Base-by-base conservation (phyloP, 2,113 vertebrate species). In the Perognathus longimembris region DNA sequence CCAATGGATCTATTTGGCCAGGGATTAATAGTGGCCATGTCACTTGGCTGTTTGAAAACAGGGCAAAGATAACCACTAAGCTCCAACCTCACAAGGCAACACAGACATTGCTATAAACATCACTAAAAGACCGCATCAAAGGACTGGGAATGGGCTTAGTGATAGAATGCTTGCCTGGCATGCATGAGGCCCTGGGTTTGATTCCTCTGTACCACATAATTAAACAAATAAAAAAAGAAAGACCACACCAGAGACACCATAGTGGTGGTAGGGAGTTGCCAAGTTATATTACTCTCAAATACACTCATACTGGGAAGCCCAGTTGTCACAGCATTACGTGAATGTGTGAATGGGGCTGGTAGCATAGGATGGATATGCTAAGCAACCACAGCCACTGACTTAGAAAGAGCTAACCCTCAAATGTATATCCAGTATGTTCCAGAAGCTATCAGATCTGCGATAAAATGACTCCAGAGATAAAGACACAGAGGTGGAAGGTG, bases 251-350 rank as follows among this genome's bases (percentile, higher is more conserved):
- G 61, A 81, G 38, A 63, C 2, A 21, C 30, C 50, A 70, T 7
- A 3, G n/a, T 3, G 50, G 50, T 54, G 15, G 50, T 54, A 54
- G 1, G 22, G 7, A 7, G 30, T 15, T 18, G 50, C 34, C 7
- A 15, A 10, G 17, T 71, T 30, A 74, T 9, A 45, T n/a, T 0
- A 0, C 21, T 1, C 21, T 45, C 17, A 64, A 73, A 57, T 5
- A 45, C 8, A 7, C 2, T 6, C 21, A 24, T 38, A 21, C 0
- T 17, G 7, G 40, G 17, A 42, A 64, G 10, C 8, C 38, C 61
- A 38, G 28, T 40, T 8, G 9, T 54, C 21, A 3, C 3, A 5
- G 3, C 0, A 0, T 21, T 6, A 1, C 0, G 50, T 54, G 50
- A 54, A 54, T 54, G 50, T 54, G 26, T 2, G 10, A 24, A 26